Conservation (phyloP, 2,888 invertebrate species). For the Cryptocephalus primarius region DNA sequence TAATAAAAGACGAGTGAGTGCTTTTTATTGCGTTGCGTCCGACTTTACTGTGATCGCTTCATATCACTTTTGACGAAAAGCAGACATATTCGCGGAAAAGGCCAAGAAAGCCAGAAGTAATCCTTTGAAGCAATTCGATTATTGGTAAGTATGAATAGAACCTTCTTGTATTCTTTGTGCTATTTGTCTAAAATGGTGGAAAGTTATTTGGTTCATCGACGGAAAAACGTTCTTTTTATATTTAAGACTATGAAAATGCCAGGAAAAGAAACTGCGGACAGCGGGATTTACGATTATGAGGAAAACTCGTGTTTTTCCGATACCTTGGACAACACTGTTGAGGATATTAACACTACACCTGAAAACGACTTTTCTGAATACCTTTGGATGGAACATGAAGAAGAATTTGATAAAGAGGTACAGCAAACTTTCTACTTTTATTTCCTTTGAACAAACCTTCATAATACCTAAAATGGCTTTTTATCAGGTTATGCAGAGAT, state of each 20-base stretch:
- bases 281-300: slow-evolving; percentile 29
- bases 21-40: too few relatives aligned
- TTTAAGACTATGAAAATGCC: slow-evolving; percentile 31
- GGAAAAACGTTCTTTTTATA: slow-evolving; percentile 6
- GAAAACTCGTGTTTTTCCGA: slow-evolving; percentile 25
- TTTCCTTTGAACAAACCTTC: background rate
- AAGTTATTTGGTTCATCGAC: slow-evolving; percentile 6
- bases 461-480: background rate
- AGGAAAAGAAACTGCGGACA: slow-evolving; percentile 27
- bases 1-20: too few relatives aligned
- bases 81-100: too few relatives aligned
- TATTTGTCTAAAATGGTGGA: slow-evolving; percentile 22
- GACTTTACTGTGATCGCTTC: too few relatives aligned
- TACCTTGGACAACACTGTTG: slow-evolving; percentile 26
- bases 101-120: too few relatives aligned
- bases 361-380: slow-evolving; percentile 79
- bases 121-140: too few relatives aligned
- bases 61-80: too few relatives aligned
- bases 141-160: too few relatives aligned
- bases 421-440: background rate
- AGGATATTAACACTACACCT: slow-evolving; percentile 37
- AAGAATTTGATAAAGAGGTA: slow-evolving; percentile 86
- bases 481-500: slow-evolving; percentile 64
- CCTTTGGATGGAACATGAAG: slow-evolving; percentile 92
- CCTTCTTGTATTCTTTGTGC: slow-evolving; percentile 9